Percentiles rank a stretch among this genome's conserved stretches.
These are phyloP conservation scores for Papilio gigon DNA, from an alignment of 2,888 invertebrate species.

Conservation along the genomic window DNA sequence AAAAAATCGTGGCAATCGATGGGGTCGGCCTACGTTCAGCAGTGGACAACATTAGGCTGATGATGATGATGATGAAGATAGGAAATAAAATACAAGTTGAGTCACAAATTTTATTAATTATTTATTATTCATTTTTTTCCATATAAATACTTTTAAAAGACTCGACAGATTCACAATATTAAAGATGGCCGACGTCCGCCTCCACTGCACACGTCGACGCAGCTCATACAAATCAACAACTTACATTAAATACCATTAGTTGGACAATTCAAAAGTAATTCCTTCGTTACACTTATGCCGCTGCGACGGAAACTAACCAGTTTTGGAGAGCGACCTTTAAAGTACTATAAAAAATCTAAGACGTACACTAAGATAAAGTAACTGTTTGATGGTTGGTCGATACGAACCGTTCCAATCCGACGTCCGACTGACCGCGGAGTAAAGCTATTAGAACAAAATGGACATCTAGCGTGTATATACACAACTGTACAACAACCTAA, in stretches of 20 bases:
- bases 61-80: too few relatives aligned
- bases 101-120: slow-evolving; percentile 75
- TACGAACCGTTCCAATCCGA: too few relatives aligned
- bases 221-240: slow-evolving; percentile 77
- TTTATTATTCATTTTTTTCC: slow-evolving; percentile 63
- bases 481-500: slow-evolving; percentile 81
- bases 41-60: too few relatives aligned
- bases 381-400: slow-evolving; percentile 34
- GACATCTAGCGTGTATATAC: slow-evolving; percentile 71
- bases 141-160: slow-evolving; percentile 82
- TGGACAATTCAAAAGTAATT: slow-evolving; percentile 78
- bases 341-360: slow-evolving; percentile 45
- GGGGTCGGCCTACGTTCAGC: too few relatives aligned
- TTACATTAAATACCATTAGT: slow-evolving; percentile 78
- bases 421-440: slow-evolving; percentile 37
- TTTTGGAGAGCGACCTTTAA: slow-evolving; percentile 44
- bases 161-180: slow-evolving; percentile 79
- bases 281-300: slow-evolving; percentile 58
- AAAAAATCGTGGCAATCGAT: too few relatives aligned
- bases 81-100: slow-evolving; percentile 62
- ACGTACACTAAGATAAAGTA: slow-evolving; percentile 28
- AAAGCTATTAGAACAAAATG: slow-evolving; percentile 61
- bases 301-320: slow-evolving; percentile 57
- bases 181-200: slow-evolving; percentile 73
- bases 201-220: slow-evolving; percentile 74